Evolutionary conservation across 2,797 vertebrate genomes (phyloP).

Genomic region (Australoheros facetus): DNA sequence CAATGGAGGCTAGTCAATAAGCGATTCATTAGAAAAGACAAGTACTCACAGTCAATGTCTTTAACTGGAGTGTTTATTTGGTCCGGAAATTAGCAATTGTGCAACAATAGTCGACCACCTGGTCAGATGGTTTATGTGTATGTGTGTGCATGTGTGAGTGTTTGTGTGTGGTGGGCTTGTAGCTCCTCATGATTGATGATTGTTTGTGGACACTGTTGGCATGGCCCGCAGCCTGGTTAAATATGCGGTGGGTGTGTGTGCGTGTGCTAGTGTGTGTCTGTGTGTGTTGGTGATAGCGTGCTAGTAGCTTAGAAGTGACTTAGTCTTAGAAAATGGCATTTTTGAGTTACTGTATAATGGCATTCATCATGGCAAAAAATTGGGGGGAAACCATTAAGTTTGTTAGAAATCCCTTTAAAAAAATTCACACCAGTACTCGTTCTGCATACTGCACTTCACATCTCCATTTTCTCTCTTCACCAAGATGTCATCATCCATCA

Average conservation of each 20-base stretch:
- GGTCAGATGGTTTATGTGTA: slow-evolving; percentile 30
- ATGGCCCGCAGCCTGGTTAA: slow-evolving; percentile 59
- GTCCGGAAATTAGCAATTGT: slow-evolving; percentile 69
- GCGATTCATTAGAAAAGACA: slow-evolving; percentile 66
- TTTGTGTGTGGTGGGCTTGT: slow-evolving; percentile 22
- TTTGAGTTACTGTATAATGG: neutral
- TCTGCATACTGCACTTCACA: neutral
- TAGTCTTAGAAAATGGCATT: neutral
- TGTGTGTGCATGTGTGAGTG: slow-evolving; percentile 17
- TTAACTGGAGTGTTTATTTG: slow-evolving; percentile 56
- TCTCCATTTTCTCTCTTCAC: slow-evolving; percentile 6
- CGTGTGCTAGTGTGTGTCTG: slow-evolving; percentile 1
- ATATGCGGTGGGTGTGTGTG: slow-evolving; percentile 42
- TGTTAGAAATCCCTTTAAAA: neutral
- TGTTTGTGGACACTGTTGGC: slow-evolving; percentile 71
- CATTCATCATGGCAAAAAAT: neutral
- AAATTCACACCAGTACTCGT: neutral
- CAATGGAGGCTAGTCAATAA: slow-evolving; percentile 55
- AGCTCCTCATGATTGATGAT: slow-evolving; percentile 69
- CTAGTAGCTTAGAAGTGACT: slow-evolving; percentile 7
- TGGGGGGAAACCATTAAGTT: neutral
- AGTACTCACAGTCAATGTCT: slow-evolving; percentile 53
- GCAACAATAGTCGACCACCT: slow-evolving; percentile 65
- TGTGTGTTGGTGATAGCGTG: slow-evolving; percentile 1
- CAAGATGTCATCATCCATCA: slow-evolving; percentile 39